phyloP scores from a whole-genome alignment of 2,113 vertebrate genomes.

The Numenius arquata region DNA sequence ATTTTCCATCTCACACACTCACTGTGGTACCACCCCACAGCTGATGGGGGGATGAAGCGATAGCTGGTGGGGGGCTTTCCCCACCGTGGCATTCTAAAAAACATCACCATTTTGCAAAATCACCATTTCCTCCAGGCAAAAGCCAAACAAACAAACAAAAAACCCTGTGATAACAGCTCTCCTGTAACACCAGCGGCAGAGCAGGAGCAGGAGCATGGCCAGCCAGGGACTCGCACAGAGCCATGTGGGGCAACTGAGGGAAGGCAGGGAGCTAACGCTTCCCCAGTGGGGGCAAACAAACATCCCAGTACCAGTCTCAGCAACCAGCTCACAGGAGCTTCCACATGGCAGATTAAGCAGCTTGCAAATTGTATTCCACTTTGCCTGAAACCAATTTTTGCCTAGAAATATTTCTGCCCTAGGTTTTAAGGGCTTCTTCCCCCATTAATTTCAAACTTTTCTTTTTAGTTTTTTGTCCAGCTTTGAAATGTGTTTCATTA shows the following conservation, averaged over 20 bases:
- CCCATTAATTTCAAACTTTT: background rate
- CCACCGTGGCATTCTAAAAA: background rate
- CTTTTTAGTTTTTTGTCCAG: background rate
- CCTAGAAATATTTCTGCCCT: background rate
- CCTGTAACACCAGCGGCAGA: background rate
- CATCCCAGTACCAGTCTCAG: background rate
- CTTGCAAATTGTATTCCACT: background rate
- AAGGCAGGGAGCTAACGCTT: background rate
- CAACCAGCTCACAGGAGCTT: background rate
- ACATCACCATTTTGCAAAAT: background rate
- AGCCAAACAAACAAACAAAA: background rate
- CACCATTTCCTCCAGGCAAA: background rate
- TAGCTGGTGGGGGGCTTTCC: background rate
- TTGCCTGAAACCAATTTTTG: background rate
- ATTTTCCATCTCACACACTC: background rate
- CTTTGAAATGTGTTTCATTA: background rate
- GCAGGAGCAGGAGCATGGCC: background rate
- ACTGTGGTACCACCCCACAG: background rate
- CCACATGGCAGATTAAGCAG: background rate
- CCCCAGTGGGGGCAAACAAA: rapidly evolving
- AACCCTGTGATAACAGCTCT: background rate
- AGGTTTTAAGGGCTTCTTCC: background rate
- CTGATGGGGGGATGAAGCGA: rapidly evolving
- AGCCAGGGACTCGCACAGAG: rapidly evolving
- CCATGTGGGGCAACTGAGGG: background rate